These are phyloP conservation scores for Graptemys geographica DNA, from an alignment of 2,797 vertebrate genomes.

Conservation along the genomic window DNA sequence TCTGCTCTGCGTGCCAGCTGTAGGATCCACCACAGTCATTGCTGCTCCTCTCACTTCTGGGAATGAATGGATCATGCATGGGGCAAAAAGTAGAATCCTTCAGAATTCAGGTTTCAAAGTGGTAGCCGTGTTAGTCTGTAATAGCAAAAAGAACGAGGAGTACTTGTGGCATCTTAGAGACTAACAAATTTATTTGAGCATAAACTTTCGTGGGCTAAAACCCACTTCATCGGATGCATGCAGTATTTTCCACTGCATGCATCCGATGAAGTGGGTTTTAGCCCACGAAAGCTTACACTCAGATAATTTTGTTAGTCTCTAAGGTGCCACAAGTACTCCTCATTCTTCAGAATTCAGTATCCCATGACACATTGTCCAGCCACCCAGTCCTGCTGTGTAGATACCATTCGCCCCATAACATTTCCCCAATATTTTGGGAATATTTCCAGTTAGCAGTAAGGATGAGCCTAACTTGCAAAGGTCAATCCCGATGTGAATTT, in stretches of 20 bases:
- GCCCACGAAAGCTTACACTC: too few species aligned
- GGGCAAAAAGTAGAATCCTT: background rate
- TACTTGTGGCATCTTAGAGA: too few species aligned
- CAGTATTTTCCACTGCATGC: too few species aligned
- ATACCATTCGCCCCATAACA: background rate
- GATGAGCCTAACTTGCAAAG: background rate
- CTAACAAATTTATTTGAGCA: too few species aligned
- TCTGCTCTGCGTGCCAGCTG: background rate
- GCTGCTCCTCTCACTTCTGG: background rate
- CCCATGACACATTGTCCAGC: background rate
- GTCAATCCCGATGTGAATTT: background rate
- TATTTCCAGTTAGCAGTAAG: background rate
- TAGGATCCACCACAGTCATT: background rate
- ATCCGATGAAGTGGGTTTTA: too few species aligned
- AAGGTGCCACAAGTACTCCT: too few species aligned
- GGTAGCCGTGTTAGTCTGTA: too few species aligned
- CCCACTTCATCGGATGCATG: too few species aligned
- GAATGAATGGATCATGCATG: background rate
- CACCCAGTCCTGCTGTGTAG: background rate
- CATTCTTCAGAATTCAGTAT: background rate
- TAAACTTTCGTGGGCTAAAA: too few species aligned
- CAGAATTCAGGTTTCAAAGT: background rate
- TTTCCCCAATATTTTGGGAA: background rate
- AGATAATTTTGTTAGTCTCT: too few species aligned
- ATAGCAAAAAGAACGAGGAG: too few species aligned